Evolutionary conservation across 2,797 vertebrate species (phyloP), one percentile per base, ranked within the genome.

Genomic region (Taenioides sp.): DNA sequence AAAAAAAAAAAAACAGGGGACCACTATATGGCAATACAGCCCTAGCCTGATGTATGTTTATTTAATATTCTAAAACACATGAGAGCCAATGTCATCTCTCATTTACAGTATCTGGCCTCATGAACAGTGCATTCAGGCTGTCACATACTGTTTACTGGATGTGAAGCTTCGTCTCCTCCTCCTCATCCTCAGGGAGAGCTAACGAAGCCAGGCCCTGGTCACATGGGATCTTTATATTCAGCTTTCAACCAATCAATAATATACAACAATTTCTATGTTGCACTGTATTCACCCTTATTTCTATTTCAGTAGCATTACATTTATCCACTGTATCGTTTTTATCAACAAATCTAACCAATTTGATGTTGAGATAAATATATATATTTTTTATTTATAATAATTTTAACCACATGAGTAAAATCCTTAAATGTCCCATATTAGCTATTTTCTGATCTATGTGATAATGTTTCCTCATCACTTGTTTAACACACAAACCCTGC

Each of bases 171-270:
- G 40, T 43, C 37, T 40, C 37, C 71, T 71, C 73, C 57, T 80
- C 67, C 47, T 79, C 70, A 62, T 80, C 83, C 76, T 86, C 52
- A 58, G 87, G 83, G 85, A 85, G 79, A 78, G 80, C 74, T 88
- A 89, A 89, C 88, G 86, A 90, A 90, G 82, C 81, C 83, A 74
- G 77, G 85, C 79, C 85, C 74, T 72, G 80, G 84, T 87, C 80
- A 80, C 74, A 87, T 76, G 81, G 81, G 72, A 85, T 65, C 74
- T 72, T 79, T 62, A 69, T 76, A 79, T 78, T 79, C 82, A 61
- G 80, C 72, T 80, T 90, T 76, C 82, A 76, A 69, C 70, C 75
- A 78, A 90, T 91, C 89, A 86, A 89, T 88, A 91, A 76, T 22
- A 81, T 74, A 80, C 74, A 80, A 74, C 14, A 63, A 47, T 72